Conservation (phyloP, 2,113 vertebrate species). For the Oryzias javanicus region DNA sequence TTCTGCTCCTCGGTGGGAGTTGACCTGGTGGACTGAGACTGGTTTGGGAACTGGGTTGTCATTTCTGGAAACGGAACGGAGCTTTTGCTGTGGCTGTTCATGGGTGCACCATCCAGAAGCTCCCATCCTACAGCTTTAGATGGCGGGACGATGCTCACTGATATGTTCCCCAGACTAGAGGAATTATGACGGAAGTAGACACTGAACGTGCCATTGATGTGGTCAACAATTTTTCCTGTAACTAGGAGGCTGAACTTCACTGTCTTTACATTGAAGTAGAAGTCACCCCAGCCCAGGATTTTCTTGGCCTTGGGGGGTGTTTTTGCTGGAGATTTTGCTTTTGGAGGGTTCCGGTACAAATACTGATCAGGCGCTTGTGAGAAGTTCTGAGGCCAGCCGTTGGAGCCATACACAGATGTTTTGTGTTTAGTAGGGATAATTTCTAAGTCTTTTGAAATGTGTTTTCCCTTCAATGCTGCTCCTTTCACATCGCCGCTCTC, state of each 20-base stretch:
- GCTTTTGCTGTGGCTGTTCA: constrained; percentile 20
- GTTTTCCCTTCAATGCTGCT: constrained; percentile 59
- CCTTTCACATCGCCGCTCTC: constrained; percentile 24
- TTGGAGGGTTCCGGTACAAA: constrained; percentile 49
- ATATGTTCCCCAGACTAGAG: constrained; percentile 76
- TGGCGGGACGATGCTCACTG: constrained; percentile 78
- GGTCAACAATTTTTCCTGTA: constrained; percentile 80
- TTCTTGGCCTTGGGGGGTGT: constrained; percentile 74
- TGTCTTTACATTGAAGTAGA: constrained; percentile 78
- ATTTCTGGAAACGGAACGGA: constrained; percentile 45
- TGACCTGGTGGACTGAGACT: constrained; percentile 48
- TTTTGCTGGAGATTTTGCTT: constrained; percentile 62
- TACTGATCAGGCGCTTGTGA: constrained; percentile 67
- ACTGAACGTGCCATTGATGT: constrained; percentile 79
- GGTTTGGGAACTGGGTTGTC: constrained; percentile 30
- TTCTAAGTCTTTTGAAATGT: constrained; percentile 65
- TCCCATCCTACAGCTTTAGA: constrained; percentile 75
- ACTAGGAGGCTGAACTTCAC: constrained; percentile 79
- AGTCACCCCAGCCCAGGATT: constrained; percentile 80
- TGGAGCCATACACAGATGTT: constrained; percentile 51
- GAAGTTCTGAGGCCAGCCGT: constrained; percentile 66
- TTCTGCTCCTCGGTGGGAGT: constrained; percentile 34
- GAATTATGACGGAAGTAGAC: constrained; percentile 82
- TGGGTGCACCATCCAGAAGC: constrained; percentile 24
- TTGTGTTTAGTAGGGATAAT: constrained; percentile 70